A percentile compares a stretch with the other conserved stretches of the same genome.
phyloP scores from a whole-genome alignment of 1,140 invertebrate genomes.

The Drosophila pectinifera region DNA sequence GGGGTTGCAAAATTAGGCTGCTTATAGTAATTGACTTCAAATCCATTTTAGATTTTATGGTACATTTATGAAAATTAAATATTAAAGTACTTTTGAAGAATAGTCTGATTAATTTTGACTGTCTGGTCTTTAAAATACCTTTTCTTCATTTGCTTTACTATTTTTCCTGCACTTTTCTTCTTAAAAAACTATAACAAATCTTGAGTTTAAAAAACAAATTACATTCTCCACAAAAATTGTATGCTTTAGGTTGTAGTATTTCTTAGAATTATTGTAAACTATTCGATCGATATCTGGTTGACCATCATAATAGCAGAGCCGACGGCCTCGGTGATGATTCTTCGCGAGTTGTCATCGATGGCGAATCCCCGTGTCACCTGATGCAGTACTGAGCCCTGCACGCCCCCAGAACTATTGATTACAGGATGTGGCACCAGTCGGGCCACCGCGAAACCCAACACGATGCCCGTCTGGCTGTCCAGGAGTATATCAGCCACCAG shows the following conservation, averaged over 20 bases:
- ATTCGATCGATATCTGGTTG: background rate
- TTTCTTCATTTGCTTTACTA: no score
- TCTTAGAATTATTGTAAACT: background rate
- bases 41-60: background rate
- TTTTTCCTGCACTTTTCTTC: no score
- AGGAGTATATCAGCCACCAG: slow-evolving; percentile 11
- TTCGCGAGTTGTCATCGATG: background rate
- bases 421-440: slow-evolving; percentile 5
- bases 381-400: slow-evolving; percentile 8
- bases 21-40: no score
- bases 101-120: background rate
- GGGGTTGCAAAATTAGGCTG: no score
- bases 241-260: background rate
- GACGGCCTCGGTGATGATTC: slow-evolving; percentile 1
- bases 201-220: no score
- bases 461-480: slow-evolving; percentile 2
- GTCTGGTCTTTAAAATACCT: background rate
- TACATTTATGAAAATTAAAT: background rate
- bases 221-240: no score
- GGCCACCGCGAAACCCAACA: slow-evolving; percentile 9
- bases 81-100: background rate
- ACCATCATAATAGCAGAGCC: background rate
- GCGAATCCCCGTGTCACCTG: slow-evolving; percentile 14
- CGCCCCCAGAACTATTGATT: background rate
- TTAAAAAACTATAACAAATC: no score